Base-by-base conservation (phyloP, 1,140 invertebrate species). In the Formica selysi region DNA sequence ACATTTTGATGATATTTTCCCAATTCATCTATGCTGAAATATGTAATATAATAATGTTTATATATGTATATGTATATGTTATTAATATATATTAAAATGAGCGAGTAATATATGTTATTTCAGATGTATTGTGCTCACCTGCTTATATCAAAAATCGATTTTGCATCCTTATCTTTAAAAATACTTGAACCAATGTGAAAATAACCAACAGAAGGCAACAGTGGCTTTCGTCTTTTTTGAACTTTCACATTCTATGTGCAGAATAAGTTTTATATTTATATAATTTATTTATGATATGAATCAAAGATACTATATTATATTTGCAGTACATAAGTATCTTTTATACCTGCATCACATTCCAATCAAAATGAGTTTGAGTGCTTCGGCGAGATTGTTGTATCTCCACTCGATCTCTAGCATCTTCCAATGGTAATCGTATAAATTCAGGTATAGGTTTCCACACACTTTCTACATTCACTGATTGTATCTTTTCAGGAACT, bases 401-500 rank as follows among this genome's bases (percentile, higher is more conserved):
- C 76, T 70, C 85, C 36, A 73, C 68, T 54, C 94, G 89, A 57
- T 85, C 61, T 87, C 89, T 94, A 2, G 92, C 94, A 76, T 91
- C 85, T 87, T 94, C 90, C 59, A 95, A 92, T 44, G 87, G 88
- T 41, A 76, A 7, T 67, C 87, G 88, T n/a, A 95, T 80, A 36
- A 62, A 51, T 85, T 94, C 92, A 26, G 93, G 91, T 62, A 95
- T 89, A 10, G 92, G 87, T 70, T 87, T 93, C 94, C 94, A 95
- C 38, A 92, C 88, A 80, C 92, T 94, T 88, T 95, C 93, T 79
- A 94, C 88, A 81, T 95, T 95, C 44, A 94, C 88, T 8, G 94
- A 87, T 26, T 88, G 54, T 65, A 95, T 92, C 80, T 91, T 93
- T 79, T 95, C 95, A 26, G 95, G 95, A 0, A 95, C 95, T 65